These are phyloP conservation scores for Metopolophium dirhodum DNA, from an alignment of 1,140 invertebrate species.

Conservation along the genomic window DNA sequence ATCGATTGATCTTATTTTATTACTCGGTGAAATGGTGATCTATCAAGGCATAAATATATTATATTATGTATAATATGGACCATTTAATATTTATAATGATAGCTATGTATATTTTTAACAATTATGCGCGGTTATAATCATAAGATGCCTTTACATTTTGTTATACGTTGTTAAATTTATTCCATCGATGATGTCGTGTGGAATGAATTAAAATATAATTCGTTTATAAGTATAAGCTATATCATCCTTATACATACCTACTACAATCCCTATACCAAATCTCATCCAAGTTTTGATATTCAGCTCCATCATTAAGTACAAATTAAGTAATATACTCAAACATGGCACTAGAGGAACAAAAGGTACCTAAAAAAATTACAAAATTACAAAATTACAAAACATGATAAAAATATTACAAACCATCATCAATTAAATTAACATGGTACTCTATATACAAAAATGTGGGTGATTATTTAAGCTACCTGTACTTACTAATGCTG, in stretches of 20 bases:
- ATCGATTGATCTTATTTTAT: no score
- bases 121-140: no score
- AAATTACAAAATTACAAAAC: not conserved
- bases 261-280: slow-evolving; percentile 70
- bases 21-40: no score
- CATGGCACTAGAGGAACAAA: slow-evolving; percentile 73
- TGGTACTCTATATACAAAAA: no score
- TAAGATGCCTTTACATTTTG: not conserved
- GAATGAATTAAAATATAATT: not conserved
- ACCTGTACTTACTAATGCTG: no score
- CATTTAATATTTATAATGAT: no score
- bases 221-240: not conserved
- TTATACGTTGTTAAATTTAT: not conserved
- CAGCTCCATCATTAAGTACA: slow-evolving; percentile 74
- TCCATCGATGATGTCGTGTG: not conserved
- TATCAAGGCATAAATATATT: no score
- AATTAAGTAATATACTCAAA: slow-evolving; percentile 74
- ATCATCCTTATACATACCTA: slow-evolving; percentile 61
- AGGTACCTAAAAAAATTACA: slow-evolving; percentile 69
- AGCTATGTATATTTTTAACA: no score
- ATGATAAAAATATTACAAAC: not conserved
- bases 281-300: slow-evolving; percentile 71
- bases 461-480: no score
- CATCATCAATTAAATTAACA: no score
- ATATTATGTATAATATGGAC: no score